phyloP scores from a whole-genome alignment of 2,113 vertebrate genomes.

The Catharus minimus region DNA sequence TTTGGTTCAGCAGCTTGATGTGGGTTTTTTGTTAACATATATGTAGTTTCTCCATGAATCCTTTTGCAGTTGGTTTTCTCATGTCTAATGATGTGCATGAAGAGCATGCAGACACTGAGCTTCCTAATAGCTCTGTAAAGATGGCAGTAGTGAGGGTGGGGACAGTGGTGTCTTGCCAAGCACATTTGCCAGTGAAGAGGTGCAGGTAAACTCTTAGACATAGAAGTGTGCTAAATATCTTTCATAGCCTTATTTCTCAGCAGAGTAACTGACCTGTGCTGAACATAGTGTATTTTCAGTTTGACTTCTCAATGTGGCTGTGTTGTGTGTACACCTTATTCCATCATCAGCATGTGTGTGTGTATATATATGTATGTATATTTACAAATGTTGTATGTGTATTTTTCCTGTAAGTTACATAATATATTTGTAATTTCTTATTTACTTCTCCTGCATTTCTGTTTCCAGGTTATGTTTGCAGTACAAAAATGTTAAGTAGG shows the following conservation, averaged over 20 bases:
- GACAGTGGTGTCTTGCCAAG: not conserved
- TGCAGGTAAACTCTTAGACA: not conserved
- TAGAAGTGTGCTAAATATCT: not conserved
- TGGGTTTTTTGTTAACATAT: rapidly evolving
- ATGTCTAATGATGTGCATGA: rapidly evolving
- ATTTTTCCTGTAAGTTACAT: not conserved
- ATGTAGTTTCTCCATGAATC: rapidly evolving
- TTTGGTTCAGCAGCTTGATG: not conserved
- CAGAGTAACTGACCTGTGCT: not conserved
- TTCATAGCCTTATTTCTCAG: not conserved
- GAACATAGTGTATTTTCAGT: not conserved
- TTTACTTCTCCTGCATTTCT: not conserved
- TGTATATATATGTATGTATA: rapidly evolving
- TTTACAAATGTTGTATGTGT: not conserved
- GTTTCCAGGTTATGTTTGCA: not conserved
- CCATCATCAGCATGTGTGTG: not conserved
- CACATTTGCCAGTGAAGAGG: not conserved
- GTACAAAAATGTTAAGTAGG: not conserved
- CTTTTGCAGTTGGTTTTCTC: not conserved
- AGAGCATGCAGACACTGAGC: not conserved
- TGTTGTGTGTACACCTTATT: not conserved
- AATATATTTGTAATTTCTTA: not conserved
- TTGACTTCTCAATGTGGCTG: not conserved
- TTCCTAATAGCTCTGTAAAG: not conserved
- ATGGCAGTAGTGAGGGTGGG: not conserved